Base-by-base conservation (phyloP, 1,140 invertebrate species). In the Euwallacea similis region DNA sequence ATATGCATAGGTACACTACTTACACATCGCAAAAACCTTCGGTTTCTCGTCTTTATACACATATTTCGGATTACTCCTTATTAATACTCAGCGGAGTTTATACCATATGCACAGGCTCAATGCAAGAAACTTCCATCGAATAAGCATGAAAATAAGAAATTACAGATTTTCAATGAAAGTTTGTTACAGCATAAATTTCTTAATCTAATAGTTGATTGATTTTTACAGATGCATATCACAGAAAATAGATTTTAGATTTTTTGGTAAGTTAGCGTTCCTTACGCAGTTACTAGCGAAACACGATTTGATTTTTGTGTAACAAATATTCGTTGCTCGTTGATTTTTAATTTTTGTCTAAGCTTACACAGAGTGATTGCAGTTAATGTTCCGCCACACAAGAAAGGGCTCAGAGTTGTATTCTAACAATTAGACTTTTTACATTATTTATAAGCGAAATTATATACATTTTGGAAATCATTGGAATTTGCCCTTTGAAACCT, bases 171-270 rank as follows among this genome's bases (percentile, higher is more conserved):
- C 13, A 50, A 10, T 11, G 9, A 50, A 50, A 50, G 46, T 11
- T 11, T 50, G 6, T 10, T 50, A 50, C 46, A 50, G 21, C 4
- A 4, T 50, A 50, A 10, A 50, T 10, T 7, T 50, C 13, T 50
- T 50, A 13, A 50, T 50, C 21, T 33, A 33, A 33, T 33, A 33
- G 21, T 65, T 53, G 46, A 65, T 54, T 65, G 63, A 42, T 65
- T n/a, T 21, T 65, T 50, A 53, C 42, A 47, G n/a, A 65, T 33
- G 13, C 21, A 60, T 66, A 66, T 66, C 64, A 66, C 64, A 66
- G 64, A 66, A 66, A 47, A 63, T 47, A 63, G 61, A 15, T 47
- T 33, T 33, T 4, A 33, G 21, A 33, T 33, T 33, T 33, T 33
- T 33, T 1, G 21, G 21, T 33, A 33, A 33, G 4, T 33, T 33